A percentile compares a stretch with the other conserved stretches of the same genome.
Evolutionary conservation across 2,797 vertebrate species (phyloP).

Genomic region (Chloroceryle inda): DNA sequence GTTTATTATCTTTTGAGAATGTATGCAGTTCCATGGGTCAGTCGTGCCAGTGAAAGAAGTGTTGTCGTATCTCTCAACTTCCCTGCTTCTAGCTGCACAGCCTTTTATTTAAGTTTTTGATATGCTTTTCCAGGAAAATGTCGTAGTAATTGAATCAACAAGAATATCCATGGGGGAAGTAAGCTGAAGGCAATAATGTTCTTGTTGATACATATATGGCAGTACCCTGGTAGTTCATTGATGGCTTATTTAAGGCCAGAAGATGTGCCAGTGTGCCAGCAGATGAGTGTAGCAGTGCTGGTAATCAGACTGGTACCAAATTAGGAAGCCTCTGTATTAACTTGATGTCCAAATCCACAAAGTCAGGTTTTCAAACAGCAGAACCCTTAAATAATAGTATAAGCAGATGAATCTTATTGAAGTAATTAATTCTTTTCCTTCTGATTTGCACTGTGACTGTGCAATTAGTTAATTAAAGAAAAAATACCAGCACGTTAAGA

Average conservation of each 20-base stretch:
- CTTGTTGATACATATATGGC: neutral
- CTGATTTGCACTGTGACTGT: neutral
- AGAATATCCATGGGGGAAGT: neutral
- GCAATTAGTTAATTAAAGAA: neutral
- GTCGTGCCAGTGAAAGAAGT: neutral
- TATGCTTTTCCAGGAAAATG: neutral
- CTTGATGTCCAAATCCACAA: neutral
- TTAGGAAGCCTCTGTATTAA: neutral
- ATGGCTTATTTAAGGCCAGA: neutral
- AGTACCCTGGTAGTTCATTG: neutral
- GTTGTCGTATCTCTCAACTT: neutral
- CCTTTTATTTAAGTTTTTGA: neutral
- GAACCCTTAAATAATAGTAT: neutral
- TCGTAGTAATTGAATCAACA: neutral
- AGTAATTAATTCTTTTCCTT: neutral
- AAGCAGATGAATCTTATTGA: neutral
- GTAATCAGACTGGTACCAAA: neutral
- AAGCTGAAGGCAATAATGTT: neutral
- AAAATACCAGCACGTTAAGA: neutral
- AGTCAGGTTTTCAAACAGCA: neutral
- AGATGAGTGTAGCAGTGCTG: neutral
- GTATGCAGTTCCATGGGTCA: conserved; percentile 6
- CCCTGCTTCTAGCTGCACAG: neutral
- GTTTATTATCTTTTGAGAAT: conserved; percentile 33
- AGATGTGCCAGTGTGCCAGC: neutral